Evolutionary conservation across 2,888 invertebrate species (phyloP).

Genomic region (Synanthedon tipuliformis): DNA sequence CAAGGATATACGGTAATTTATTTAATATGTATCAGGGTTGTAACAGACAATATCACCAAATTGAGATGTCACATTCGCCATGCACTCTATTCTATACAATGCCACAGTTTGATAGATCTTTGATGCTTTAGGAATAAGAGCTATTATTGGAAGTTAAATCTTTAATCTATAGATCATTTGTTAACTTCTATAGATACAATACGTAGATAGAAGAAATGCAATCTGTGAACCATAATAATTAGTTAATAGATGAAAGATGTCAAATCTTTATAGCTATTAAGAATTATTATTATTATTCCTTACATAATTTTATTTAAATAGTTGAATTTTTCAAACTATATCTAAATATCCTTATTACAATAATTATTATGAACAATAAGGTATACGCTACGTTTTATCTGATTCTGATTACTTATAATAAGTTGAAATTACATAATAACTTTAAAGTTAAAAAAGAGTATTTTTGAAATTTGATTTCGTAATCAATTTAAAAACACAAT

Average conservation of each 20-base stretch:
- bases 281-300: too few relatives aligned
- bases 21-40: constrained; percentile 18
- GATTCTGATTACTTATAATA: too few relatives aligned
- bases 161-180: neutral
- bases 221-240: constrained; percentile 35
- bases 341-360: too few relatives aligned
- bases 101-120: neutral
- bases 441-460: too few relatives aligned
- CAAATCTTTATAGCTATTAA: constrained; percentile 17
- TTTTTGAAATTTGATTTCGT: too few relatives aligned
- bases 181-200: neutral
- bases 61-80: constrained; percentile 58
- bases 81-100: constrained; percentile 26
- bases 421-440: too few relatives aligned
- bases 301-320: too few relatives aligned
- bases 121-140: neutral
- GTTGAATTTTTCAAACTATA: too few relatives aligned
- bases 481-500: too few relatives aligned
- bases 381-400: too few relatives aligned
- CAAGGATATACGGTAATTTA: constrained; percentile 29
- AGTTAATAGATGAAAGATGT: constrained; percentile 47
- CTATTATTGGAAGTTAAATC: neutral
- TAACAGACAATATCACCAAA: constrained; percentile 51
- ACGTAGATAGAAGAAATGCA: neutral
- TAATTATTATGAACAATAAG: too few relatives aligned